phyloP scores from a whole-genome alignment of 1,140 invertebrate genomes.

The Papilio glaucus region DNA sequence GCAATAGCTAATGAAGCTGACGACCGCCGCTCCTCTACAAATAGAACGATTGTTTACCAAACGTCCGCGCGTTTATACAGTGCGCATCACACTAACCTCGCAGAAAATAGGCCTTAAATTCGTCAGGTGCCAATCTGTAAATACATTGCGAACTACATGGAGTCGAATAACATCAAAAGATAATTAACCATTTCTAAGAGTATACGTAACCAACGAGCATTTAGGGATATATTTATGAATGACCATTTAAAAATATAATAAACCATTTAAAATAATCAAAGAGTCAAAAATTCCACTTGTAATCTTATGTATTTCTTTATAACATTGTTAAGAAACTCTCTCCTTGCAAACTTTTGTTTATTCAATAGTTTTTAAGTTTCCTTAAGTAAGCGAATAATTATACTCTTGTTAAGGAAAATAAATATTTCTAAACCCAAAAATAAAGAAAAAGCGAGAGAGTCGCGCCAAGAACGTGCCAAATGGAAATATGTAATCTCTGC shows the following conservation, averaged over 20 bases:
- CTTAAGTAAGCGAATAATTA: too few relatives aligned
- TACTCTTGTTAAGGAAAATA: too few relatives aligned
- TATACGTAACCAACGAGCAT: not conserved
- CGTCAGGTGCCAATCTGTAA: conserved; percentile 59
- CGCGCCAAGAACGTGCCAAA: not conserved
- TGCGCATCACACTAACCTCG: conserved; percentile 53
- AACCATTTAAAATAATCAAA: too few relatives aligned
- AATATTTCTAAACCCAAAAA: too few relatives aligned
- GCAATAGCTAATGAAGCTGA: conserved; percentile 73
- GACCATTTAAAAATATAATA: too few relatives aligned
- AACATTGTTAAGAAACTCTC: too few relatives aligned
- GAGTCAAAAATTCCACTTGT: too few relatives aligned
- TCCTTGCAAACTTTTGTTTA: too few relatives aligned
- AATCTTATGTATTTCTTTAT: too few relatives aligned
- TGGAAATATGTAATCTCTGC: too few relatives aligned
- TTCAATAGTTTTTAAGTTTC: too few relatives aligned
- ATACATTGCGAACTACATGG: conserved; percentile 40
- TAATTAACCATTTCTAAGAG: not conserved
- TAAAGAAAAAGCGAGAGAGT: not conserved
- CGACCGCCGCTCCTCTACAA: conserved; percentile 50
- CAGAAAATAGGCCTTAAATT: conserved; percentile 63
- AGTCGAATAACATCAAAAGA: conserved; percentile 36
- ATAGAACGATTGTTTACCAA: conserved; percentile 70
- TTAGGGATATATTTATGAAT: too few relatives aligned
- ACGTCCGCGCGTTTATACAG: conserved; percentile 59